Evolutionary conservation across 2,113 vertebrate species (phyloP).

Genomic region (Anguilla rostrata): DNA sequence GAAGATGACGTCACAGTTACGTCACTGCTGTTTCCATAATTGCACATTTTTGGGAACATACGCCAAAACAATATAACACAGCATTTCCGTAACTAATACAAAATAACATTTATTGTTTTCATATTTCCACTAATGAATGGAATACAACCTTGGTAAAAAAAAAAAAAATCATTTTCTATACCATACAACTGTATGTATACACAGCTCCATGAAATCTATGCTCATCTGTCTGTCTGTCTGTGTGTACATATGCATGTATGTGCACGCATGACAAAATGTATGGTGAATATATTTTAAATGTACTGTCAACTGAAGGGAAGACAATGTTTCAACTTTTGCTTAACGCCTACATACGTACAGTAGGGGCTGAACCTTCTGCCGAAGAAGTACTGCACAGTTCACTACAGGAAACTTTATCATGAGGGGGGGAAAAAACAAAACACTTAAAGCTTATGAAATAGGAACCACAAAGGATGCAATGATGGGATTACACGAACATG

Average conservation of each 20-base stretch:
- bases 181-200: no score
- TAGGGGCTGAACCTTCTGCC: not conserved
- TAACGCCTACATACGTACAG: not conserved
- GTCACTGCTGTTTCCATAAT: not conserved
- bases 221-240: no score
- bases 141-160: not conserved
- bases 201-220: no score
- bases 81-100: not conserved
- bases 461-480: conserved; percentile 5
- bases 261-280: no score
- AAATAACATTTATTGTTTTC: no score
- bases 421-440: not conserved
- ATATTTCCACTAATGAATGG: not conserved
- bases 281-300: no score
- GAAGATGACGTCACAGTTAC: not conserved
- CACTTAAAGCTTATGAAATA: conserved; percentile 4
- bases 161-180: no score
- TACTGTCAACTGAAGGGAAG: no score
- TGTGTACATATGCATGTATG: no score
- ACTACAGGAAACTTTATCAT: not conserved
- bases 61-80: not conserved
- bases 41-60: not conserved
- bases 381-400: not conserved
- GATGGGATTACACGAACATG: conserved; percentile 3
- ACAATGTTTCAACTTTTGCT: no score